phyloP scores from a whole-genome alignment of 2,888 invertebrate genomes.

The Orchesella flavescens region DNA sequence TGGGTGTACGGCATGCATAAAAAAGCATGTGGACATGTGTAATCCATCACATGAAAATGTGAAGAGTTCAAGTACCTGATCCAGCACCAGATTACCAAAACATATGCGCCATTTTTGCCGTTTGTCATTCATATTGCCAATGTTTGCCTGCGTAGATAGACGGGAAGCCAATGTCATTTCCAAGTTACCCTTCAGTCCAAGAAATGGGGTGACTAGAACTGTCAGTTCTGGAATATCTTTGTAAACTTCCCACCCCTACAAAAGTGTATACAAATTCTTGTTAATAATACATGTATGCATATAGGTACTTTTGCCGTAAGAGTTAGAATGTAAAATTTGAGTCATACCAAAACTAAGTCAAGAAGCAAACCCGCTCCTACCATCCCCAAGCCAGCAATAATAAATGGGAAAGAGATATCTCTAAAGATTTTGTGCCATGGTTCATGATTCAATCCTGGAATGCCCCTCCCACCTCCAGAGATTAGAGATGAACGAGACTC shows the following conservation, averaged over 20 bases:
- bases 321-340: background rate
- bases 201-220: constrained; percentile 87
- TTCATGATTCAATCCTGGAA: constrained; percentile 47
- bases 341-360: constrained; percentile 61
- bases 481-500: constrained; percentile 64
- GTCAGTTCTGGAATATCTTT: constrained; percentile 81
- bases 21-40: background rate
- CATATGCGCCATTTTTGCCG: constrained; percentile 81
- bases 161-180: constrained; percentile 92
- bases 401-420: constrained; percentile 64
- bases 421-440: constrained; percentile 60
- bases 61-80: constrained; percentile 78
- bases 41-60: background rate
- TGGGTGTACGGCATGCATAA: too few relatives aligned
- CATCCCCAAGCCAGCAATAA: constrained; percentile 68
- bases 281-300: background rate
- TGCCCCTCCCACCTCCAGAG: constrained; percentile 44
- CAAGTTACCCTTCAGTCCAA: constrained; percentile 87
- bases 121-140: constrained; percentile 83
- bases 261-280: background rate
- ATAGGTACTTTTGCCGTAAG: too few relatives aligned
- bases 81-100: constrained; percentile 83
- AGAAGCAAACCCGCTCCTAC: constrained; percentile 67
- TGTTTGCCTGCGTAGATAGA: constrained; percentile 88
- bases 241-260: constrained; percentile 83